Evolutionary conservation across 1,140 invertebrate genomes (phyloP), one percentile per base, ranked within the genome.

Genomic region (Drosophila nigrodunni): DNA sequence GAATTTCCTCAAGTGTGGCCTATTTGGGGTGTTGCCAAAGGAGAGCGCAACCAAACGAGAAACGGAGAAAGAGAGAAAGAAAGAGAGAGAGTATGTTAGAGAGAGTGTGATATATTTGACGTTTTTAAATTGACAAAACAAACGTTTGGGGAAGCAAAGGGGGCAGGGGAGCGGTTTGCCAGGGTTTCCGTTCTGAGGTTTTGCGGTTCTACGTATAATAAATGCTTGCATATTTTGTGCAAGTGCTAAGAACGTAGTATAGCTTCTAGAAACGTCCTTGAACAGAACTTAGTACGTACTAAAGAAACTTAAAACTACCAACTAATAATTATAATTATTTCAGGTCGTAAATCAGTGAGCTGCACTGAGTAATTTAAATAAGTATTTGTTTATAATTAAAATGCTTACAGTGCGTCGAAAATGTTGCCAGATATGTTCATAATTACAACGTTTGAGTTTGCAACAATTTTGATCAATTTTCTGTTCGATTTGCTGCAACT

Each of bases 1-100:
- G 93, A 95, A 97, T 97, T 91, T 97, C 96, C 25, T 94, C 93
- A 60, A 86, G 78, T 54, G 92, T 89, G 64, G 92, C 92, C 92
- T 92, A 61, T 55, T 69, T 57, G 62, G 49, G 30, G 52, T 52
- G 7, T 21, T 47, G 37, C 11, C 35, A 30, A 54, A 34, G 47
- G 13, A 60, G 52, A 61, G 71, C 25, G 3, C 25, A 30, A 30
- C 25, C 37, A 15, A 15, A 7, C 10, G 1, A 39, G 18, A 65
- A 15, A 13, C 9, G 41, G 11, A 59, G 44, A 59, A 13, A 62
- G 50, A 25, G 15, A 67, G 46, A 15, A 30, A 2, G 41, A 35
- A 5, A 55, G 57, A 46, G 37, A 1, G 41, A 21, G 8, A 47
- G 57, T 46, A 15, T 3, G 9, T 34, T 7, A 44, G 35, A 47